Base-by-base conservation (phyloP, 2,888 invertebrate genomes). In the Agrochola lychnidis region DNA sequence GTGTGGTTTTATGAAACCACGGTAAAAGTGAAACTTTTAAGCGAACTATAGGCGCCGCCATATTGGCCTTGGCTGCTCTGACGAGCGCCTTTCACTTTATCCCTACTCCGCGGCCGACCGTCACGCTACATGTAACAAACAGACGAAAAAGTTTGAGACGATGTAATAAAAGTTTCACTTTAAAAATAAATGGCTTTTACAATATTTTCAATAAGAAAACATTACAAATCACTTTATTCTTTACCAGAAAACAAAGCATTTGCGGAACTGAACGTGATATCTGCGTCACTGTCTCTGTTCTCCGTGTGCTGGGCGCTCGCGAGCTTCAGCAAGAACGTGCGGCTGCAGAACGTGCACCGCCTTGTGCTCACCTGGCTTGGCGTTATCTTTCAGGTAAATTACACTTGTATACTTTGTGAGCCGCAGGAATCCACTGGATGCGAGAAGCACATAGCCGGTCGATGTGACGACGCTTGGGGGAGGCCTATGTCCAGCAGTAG, bases 241-340 rank as follows among this genome's bases (percentile, higher is more conserved):
- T 57, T 40, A 57, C n/a, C n/a, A 95, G 95, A 94, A 0, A 94
- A 94, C 90, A 95, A 94, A 92, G 97, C 98, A 79, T 97, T 98
- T 82, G 97, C 97, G 25, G 98, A 98, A 92, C 94, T 99, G 79
- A 98, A 98, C 89, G 97, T 98, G 79, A 98, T 99, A 57, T 98
- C 99, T 0, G 98, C 98, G 7, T 97, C 98, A 0, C 94, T 99
- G 3, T 98, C 98, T 0, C 95, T 99, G 68, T 98, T 99, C 96
- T 98, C 98, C 78, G 98, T 99, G 67, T 99, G 99, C 91, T 99
- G 99, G 99, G 98, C 98, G 64, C 97, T 99, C 48, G 99, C 99
- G 36, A 98, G 98, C 87, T 99, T 99, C 94, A 98, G 98, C 93
- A 99, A 99, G 95, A 98, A 99, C 92, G 98, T 99, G 14, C 97